Evolutionary conservation across 2,797 vertebrate species (phyloP).

Genomic region (Paguma larvata): DNA sequence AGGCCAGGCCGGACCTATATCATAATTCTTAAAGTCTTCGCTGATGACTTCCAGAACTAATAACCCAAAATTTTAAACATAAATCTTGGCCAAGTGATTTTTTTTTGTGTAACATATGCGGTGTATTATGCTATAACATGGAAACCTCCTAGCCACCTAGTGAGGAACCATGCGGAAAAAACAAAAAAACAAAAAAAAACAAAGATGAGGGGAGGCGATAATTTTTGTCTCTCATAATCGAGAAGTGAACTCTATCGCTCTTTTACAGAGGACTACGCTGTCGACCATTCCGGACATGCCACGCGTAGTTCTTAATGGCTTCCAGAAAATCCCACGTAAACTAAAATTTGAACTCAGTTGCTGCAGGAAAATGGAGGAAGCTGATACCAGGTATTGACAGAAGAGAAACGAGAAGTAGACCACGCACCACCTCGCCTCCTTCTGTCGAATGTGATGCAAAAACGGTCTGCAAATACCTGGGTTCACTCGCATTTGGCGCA

Average conservation of each 20-base stretch:
- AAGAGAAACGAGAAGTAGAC: neutral
- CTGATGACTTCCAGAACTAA: neutral
- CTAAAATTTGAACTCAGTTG: neutral
- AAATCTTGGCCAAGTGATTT: constrained; percentile 27
- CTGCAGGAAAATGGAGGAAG: neutral
- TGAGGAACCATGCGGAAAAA: neutral
- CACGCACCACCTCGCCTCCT: neutral
- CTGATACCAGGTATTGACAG: neutral
- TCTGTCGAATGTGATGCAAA: neutral
- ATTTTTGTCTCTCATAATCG: neutral
- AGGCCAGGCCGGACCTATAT: neutral
- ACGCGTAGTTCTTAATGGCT: neutral
- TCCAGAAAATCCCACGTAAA: neutral
- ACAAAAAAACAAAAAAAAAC: neutral
- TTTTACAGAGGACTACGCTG: neutral
- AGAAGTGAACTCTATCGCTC: neutral
- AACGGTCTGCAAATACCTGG: neutral
- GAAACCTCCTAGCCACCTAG: neutral
- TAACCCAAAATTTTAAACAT: neutral
- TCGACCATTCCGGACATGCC: neutral
- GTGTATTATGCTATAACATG: neutral
- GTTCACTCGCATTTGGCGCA: neutral
- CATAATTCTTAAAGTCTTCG: neutral
- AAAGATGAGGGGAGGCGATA: neutral
- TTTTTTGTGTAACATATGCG: neutral